These are phyloP conservation scores for Papilio xuthus DNA, from an alignment of 1,140 invertebrate species.

Conservation along the genomic window DNA sequence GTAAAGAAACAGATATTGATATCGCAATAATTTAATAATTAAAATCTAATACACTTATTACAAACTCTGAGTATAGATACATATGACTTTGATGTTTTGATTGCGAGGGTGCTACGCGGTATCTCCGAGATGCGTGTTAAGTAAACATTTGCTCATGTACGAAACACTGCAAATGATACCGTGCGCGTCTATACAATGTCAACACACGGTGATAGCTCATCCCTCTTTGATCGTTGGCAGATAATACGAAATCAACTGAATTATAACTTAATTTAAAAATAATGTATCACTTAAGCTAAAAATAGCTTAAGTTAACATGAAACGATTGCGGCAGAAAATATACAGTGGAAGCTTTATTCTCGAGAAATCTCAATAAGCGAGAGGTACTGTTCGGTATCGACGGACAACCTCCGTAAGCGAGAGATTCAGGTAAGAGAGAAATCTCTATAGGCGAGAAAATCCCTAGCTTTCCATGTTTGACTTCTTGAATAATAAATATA, in stretches of 20 bases:
- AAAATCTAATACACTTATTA: neutral
- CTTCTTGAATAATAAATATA: neutral
- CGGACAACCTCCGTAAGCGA: no score
- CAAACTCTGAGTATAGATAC: conserved; percentile 24
- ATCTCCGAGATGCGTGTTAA: conserved; percentile 42
- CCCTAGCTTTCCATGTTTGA: no score
- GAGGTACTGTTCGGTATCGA: no score
- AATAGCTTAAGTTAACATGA: neutral
- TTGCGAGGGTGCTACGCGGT: conserved; percentile 40
- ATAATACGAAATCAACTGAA: neutral
- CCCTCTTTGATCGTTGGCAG: neutral
- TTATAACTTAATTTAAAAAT: neutral
- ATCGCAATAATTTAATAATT: neutral
- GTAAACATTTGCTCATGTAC: conserved; percentile 61
- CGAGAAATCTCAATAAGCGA: no score
- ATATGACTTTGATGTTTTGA: conserved; percentile 50
- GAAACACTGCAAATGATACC: conserved; percentile 63
- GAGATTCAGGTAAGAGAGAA: no score
- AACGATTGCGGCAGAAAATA: no score
- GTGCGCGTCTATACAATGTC: conserved; percentile 46
- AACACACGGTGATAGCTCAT: neutral
- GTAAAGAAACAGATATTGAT: neutral
- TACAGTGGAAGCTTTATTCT: no score
- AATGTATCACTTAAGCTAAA: neutral
- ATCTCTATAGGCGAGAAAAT: no score